Conservation (phyloP, 2,888 invertebrate genomes). For the Dusona sp. region DNA sequence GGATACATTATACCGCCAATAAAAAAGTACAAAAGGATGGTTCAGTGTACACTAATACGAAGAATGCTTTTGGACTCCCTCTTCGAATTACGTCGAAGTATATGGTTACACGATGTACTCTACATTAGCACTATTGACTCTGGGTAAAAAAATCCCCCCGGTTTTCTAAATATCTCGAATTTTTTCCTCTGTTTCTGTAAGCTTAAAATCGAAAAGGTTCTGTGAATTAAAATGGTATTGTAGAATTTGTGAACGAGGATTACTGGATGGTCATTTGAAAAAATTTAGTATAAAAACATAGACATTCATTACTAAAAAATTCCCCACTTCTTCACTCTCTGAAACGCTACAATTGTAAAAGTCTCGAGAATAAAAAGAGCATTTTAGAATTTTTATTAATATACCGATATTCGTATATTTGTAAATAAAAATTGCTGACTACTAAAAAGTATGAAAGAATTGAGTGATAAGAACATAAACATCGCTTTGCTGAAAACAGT, state of each 20-base stretch:
- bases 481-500: too few species aligned
- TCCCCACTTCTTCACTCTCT: neutral
- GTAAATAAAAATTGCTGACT: neutral
- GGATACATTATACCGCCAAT: slow-evolving; percentile 8
- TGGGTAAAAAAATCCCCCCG: slow-evolving; percentile 30
- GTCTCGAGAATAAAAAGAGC: neutral
- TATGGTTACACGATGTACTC: slow-evolving; percentile 27
- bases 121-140: slow-evolving; percentile 23
- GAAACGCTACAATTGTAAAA: neutral
- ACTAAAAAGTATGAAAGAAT: too few species aligned
- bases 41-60: neutral
- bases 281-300: neutral
- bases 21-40: slow-evolving; percentile 14
- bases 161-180: slow-evolving; percentile 17
- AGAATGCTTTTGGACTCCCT: neutral
- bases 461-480: too few species aligned
- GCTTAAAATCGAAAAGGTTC: neutral
- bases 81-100: slow-evolving; percentile 7
- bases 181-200: neutral
- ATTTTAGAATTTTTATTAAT: neutral
- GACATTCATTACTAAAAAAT: neutral
- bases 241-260: neutral
- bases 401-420: neutral
- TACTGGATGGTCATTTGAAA: neutral
- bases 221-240: slow-evolving; percentile 11